phyloP scores from a whole-genome alignment of 2,888 invertebrate species.

The Dione vanillae region DNA sequence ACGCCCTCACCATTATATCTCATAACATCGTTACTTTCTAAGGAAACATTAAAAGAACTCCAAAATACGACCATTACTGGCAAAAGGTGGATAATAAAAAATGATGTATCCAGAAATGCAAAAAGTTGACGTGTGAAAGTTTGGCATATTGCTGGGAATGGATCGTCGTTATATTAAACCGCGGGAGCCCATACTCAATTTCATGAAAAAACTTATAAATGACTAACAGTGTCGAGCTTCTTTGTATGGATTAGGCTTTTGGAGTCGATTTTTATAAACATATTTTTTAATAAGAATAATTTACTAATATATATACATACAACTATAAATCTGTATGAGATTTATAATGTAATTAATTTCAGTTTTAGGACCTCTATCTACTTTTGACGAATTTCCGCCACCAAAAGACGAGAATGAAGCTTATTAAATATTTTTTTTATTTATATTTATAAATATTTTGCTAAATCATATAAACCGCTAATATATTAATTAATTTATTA shows the following conservation, averaged over 20 bases:
- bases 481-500: too few species aligned
- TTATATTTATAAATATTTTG: too few species aligned
- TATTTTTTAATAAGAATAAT: too few species aligned
- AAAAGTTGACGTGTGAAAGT: constrained; percentile 64
- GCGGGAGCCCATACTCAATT: constrained; percentile 72
- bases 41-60: constrained; percentile 27
- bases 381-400: too few species aligned
- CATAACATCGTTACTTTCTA: constrained; percentile 2
- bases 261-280: too few species aligned
- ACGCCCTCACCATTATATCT: constrained; percentile 14
- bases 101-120: constrained; percentile 45
- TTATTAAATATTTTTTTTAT: too few species aligned
- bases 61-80: constrained; percentile 38
- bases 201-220: constrained; percentile 75
- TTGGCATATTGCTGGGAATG: constrained; percentile 70
- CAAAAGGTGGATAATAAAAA: constrained; percentile 47
- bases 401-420: too few species aligned
- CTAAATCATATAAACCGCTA: too few species aligned
- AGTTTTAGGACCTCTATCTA: too few species aligned
- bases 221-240: constrained; percentile 49
- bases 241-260: constrained; percentile 54
- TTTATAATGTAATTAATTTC: too few species aligned
- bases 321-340: too few species aligned
- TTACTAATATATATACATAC: too few species aligned
- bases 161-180: constrained; percentile 78